Conservation (phyloP, 2,797 vertebrate genomes). For the Syngnathus rostellatus region DNA sequence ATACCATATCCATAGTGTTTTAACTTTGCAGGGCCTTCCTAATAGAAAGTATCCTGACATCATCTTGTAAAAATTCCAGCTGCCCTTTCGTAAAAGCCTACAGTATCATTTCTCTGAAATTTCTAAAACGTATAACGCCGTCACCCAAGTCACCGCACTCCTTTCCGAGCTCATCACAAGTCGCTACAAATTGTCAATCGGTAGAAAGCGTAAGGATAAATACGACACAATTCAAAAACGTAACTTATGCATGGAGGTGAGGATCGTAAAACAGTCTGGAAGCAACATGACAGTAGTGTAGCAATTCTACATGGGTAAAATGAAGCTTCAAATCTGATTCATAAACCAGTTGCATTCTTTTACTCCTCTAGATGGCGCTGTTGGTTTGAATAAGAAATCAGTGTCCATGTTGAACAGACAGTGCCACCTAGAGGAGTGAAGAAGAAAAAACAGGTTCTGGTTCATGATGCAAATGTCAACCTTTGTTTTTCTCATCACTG, state of each 20-base stretch:
- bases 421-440: no score
- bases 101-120: neutral
- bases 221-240: neutral
- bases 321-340: no score
- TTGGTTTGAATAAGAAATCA: no score
- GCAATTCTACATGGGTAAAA: neutral
- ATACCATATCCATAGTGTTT: neutral
- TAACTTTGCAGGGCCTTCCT: neutral
- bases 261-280: neutral
- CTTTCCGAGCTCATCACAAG: slow-evolving; percentile 82
- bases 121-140: neutral
- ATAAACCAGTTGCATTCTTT: no score
- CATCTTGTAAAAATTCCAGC: neutral
- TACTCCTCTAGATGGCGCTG: no score
- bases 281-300: neutral
- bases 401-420: neutral
- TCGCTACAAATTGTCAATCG: slow-evolving; percentile 62
- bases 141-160: slow-evolving; percentile 30
- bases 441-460: no score
- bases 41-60: neutral
- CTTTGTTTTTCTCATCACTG: no score
- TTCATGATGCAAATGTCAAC: no score
- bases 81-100: neutral
- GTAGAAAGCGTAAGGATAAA: neutral
- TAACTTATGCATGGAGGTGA: neutral